A percentile compares a stretch with the other conserved stretches of the same genome.
phyloP scores from a whole-genome alignment of 2,113 vertebrate species.

The Bos javanicus region DNA sequence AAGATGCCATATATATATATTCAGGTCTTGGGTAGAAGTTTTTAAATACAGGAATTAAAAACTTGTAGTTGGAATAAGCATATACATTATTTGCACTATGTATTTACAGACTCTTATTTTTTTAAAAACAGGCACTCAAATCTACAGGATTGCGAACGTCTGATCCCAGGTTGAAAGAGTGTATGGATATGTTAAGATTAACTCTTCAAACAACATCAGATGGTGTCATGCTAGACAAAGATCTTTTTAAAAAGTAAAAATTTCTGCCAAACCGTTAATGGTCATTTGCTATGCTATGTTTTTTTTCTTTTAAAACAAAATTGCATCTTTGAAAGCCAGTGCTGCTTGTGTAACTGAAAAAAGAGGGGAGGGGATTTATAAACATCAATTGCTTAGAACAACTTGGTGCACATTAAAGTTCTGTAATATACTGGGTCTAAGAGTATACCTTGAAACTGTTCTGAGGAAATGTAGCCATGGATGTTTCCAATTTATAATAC shows the following conservation, averaged over 20 bases:
- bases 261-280: conserved; percentile 67
- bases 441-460: background rate
- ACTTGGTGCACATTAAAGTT: background rate
- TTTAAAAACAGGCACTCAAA: conserved; percentile 91
- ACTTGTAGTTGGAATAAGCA: conserved; percentile 66
- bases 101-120: conserved; percentile 76
- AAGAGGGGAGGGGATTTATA: background rate
- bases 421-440: background rate
- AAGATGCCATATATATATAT: conserved; percentile 17
- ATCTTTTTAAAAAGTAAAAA: conserved; percentile 98
- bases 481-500: background rate
- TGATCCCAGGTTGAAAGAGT: conserved; percentile 97
- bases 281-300: conserved; percentile 59
- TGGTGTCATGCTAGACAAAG: conserved; percentile 95
- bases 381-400: conserved; percentile 24
- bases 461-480: background rate
- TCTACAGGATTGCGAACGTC: conserved; percentile 96
- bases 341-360: conserved; percentile 18
- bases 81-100: conserved; percentile 56
- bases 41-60: conserved; percentile 58
- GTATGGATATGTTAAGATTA: conserved; percentile 99
- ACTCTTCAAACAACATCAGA: conserved; percentile 95
- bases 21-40: conserved; percentile 51
- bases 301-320: conserved; percentile 62
- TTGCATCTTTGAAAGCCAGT: conserved; percentile 53